A percentile compares a stretch with the other conserved stretches of the same genome.
These are phyloP conservation scores for Parascotia fuliginaria DNA, from an alignment of 2,888 invertebrate genomes.

Conservation along the genomic window DNA sequence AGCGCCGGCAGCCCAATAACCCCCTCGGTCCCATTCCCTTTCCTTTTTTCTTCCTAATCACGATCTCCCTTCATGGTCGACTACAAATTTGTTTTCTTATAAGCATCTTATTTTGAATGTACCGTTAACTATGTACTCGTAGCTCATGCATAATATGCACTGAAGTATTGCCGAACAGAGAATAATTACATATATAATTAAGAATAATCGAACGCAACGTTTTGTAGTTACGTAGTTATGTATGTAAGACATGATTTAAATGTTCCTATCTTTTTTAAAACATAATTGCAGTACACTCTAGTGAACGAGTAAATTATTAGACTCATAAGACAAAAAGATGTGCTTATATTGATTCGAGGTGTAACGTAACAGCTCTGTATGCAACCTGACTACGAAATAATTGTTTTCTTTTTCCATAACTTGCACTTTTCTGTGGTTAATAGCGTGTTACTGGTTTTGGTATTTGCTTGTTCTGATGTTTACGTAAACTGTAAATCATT, in stretches of 20 bases:
- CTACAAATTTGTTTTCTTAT: too few species aligned
- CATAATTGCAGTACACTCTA: constrained; percentile 13
- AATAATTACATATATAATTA: not conserved
- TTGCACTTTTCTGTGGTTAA: constrained; percentile 9
- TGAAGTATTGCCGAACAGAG: too few species aligned
- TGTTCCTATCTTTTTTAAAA: constrained; percentile 9
- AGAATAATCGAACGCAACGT: constrained; percentile 1
- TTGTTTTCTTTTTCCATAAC: constrained; percentile 10
- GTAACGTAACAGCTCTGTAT: constrained; percentile 11
- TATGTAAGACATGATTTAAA: constrained; percentile 6
- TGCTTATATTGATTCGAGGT: constrained; percentile 13
- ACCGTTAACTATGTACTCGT: too few species aligned
- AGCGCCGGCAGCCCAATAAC: too few species aligned
- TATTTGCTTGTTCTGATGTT: not conserved
- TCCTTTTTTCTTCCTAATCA: too few species aligned
- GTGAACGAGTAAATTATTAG: constrained; percentile 13
- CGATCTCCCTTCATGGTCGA: too few species aligned
- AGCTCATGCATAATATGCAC: too few species aligned
- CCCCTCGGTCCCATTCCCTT: too few species aligned
- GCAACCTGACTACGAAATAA: constrained; percentile 6
- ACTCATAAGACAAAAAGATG: constrained; percentile 13
- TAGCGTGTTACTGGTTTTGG: constrained; percentile 6
- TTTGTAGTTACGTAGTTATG: constrained; percentile 10
- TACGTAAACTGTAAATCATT: too few species aligned
- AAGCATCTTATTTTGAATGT: too few species aligned